Percentiles rank a stretch among this genome's conserved stretches.
Evolutionary conservation across 2,888 invertebrate genomes (phyloP).

Genomic region (Thecophora atra): DNA sequence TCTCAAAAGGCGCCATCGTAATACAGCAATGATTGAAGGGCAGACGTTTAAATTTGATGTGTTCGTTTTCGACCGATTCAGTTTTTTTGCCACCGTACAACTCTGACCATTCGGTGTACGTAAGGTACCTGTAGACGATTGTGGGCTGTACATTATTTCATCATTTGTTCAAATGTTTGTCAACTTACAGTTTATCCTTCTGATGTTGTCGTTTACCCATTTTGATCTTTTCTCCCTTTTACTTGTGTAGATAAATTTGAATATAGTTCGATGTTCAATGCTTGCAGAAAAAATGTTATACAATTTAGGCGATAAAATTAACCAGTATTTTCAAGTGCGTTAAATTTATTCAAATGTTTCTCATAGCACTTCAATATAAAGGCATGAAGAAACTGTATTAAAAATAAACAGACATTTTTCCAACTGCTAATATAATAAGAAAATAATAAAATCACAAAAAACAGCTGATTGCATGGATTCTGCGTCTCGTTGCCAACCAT

Average conservation of each 20-base stretch:
- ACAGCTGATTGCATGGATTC: too few species aligned
- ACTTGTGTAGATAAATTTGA: not conserved
- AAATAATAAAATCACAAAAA: too few species aligned
- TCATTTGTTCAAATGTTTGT: not conserved
- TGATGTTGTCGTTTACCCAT: constrained; percentile 96
- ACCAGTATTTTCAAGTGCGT: too few species aligned
- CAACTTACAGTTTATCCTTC: constrained; percentile 87
- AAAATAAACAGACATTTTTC: too few species aligned
- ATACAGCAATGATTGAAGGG: constrained; percentile 94
- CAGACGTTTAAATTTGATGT: constrained; percentile 86
- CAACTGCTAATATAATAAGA: too few species aligned
- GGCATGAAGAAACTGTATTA: too few species aligned
- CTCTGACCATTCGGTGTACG: constrained; percentile 72
- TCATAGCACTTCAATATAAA: too few species aligned
- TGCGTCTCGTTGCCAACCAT: too few species aligned
- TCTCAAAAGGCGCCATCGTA: constrained; percentile 89
- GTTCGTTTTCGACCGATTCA: constrained; percentile 75
- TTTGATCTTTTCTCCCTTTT: constrained; percentile 49
- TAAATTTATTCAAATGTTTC: too few species aligned
- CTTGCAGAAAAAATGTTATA: too few species aligned
- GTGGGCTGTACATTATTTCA: not conserved
- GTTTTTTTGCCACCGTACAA: constrained; percentile 88
- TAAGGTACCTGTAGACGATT: constrained; percentile 55
- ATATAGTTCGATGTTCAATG: too few species aligned
- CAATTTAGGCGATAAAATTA: too few species aligned